Conservation (phyloP, 2,797 vertebrate species). For the Muscicapa comitata region DNA sequence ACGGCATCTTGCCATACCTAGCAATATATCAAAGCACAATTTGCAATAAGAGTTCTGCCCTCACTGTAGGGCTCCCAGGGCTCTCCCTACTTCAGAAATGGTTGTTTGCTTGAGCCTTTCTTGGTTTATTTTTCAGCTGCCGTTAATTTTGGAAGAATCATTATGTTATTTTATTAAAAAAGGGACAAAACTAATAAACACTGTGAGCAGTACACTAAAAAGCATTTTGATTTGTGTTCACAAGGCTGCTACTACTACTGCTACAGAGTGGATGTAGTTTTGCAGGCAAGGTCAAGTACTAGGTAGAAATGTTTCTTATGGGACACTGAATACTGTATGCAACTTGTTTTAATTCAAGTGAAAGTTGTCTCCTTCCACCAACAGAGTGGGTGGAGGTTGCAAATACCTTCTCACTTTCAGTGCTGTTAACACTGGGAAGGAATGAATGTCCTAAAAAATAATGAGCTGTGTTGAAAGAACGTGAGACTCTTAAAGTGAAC, state of each 20-base stretch:
- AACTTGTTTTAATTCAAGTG: neutral
- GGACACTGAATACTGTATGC: neutral
- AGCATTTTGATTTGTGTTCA: neutral
- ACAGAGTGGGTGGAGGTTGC: neutral
- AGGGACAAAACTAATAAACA: neutral
- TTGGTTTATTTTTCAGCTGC: neutral
- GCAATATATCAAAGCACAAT: neutral
- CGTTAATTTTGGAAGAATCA: neutral
- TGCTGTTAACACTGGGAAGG: neutral
- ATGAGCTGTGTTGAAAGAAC: neutral
- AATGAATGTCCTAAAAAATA: neutral
- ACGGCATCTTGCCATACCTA: neutral
- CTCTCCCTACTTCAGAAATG: neutral
- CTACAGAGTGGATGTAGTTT: neutral
- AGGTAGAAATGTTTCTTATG: neutral
- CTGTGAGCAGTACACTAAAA: neutral
- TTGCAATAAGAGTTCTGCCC: neutral
- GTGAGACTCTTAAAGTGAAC: neutral
- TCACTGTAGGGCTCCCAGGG: neutral
- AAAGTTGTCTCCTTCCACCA: neutral
- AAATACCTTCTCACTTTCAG: neutral
- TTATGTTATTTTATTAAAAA: neutral
- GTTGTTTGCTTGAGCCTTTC: neutral
- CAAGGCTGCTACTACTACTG: neutral
- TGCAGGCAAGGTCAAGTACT: neutral